phyloP scores from a whole-genome alignment of 2,888 invertebrate genomes.

The Pherbina coryleti region DNA sequence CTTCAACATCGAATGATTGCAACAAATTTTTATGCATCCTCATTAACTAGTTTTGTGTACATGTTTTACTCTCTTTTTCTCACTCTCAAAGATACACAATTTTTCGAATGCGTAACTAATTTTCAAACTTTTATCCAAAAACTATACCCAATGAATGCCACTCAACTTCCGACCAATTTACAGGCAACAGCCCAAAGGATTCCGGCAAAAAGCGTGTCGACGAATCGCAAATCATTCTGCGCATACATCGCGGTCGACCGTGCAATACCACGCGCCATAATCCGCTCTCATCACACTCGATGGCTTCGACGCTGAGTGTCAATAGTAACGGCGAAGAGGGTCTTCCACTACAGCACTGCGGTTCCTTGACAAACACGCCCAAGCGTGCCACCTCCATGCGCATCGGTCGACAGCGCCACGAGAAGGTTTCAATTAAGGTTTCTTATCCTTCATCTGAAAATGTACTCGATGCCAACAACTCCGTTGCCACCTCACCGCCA shows the following conservation, averaged over 20 bases:
- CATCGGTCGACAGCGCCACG: constrained; percentile 75
- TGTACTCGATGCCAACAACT: constrained; percentile 63
- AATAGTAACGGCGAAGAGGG: constrained; percentile 66
- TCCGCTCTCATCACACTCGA: constrained; percentile 74
- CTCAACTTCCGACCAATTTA: constrained; percentile 68
- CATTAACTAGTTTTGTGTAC: background rate
- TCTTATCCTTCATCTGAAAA: constrained; percentile 86
- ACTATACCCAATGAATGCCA: background rate
- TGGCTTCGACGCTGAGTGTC: constrained; percentile 75
- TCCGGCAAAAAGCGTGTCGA: constrained; percentile 80
- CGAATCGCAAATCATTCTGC: constrained; percentile 86
- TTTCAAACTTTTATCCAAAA: constrained; percentile 12
- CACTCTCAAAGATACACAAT: background rate
- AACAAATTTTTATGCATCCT: constrained; percentile 24
- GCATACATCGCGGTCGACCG: constrained; percentile 85
- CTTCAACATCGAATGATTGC: constrained; percentile 10
- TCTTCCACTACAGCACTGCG: constrained; percentile 49
- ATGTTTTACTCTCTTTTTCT: background rate
- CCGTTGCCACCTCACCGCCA: constrained; percentile 57
- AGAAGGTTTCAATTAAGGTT: constrained; percentile 86
- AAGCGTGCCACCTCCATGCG: constrained; percentile 71
- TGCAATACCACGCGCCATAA: constrained; percentile 73
- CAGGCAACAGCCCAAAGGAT: constrained; percentile 73
- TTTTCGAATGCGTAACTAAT: constrained; percentile 30
- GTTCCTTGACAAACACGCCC: constrained; percentile 69